These are phyloP conservation scores for Emberiza fucata DNA, from an alignment of 2,113 vertebrate genomes.

Conservation along the genomic window DNA sequence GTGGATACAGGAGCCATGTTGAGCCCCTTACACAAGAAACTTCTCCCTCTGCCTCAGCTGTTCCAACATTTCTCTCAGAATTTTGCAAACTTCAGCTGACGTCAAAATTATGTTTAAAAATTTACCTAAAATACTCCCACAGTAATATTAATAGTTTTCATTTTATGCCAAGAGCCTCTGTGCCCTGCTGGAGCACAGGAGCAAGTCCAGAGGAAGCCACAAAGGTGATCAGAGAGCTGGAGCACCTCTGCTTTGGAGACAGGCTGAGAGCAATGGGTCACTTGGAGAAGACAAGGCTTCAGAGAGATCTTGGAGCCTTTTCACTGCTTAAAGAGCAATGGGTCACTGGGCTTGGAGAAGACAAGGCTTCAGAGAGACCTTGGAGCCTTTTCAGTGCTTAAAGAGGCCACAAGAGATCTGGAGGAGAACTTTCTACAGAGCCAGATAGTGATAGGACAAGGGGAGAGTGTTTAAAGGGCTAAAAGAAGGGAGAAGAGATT, in stretches of 20 bases:
- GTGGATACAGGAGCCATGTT: background rate
- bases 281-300: background rate
- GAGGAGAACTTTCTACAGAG: background rate
- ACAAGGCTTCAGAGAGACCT: background rate
- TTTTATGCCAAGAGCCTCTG: background rate
- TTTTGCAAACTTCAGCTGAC: background rate
- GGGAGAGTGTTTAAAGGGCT: background rate
- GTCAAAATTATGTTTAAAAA: background rate
- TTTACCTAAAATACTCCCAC: background rate
- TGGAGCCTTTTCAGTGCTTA: background rate
- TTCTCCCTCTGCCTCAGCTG: background rate
- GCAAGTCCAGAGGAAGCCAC: background rate
- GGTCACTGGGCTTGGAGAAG: background rate
- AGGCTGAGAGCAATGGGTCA: background rate
- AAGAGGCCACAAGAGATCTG: background rate
- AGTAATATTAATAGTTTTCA: background rate
- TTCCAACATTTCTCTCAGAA: background rate
- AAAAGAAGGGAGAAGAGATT: background rate
- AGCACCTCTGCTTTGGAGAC: background rate
- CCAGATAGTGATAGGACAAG: fast-evolving
- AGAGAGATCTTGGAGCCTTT: background rate
- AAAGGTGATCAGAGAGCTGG: background rate
- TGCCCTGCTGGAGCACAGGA: background rate
- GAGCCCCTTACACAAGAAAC: background rate
- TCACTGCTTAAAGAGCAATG: background rate